Percentiles rank a stretch among this genome's conserved stretches.
Evolutionary conservation across 2,113 vertebrate genomes (phyloP).

Genomic region (Indicator indicator): DNA sequence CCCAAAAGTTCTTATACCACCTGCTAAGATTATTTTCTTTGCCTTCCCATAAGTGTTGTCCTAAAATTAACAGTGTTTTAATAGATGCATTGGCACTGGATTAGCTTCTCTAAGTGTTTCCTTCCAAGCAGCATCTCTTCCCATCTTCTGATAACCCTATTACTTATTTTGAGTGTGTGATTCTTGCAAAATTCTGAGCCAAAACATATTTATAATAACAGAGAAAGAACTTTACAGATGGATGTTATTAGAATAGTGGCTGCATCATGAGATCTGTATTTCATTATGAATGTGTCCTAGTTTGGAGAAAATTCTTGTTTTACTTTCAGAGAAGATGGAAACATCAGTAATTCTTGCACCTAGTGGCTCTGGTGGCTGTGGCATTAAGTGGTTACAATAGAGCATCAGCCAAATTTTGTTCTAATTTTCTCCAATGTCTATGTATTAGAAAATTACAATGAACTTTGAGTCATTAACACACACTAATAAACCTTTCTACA

Average conservation of each 20-base stretch:
- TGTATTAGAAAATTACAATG: neutral
- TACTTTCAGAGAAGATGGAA: neutral
- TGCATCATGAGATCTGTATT: neutral
- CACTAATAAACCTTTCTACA: neutral
- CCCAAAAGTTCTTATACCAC: neutral
- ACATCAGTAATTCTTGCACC: neutral
- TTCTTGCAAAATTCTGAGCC: neutral
- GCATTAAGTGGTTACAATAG: neutral
- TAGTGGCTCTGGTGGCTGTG: neutral
- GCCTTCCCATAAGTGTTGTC: neutral
- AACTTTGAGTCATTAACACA: neutral
- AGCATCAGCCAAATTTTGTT: neutral
- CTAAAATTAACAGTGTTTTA: constrained; percentile 19
- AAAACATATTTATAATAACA: neutral
- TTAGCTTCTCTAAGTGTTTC: neutral
- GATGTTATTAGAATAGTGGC: neutral
- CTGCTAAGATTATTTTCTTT: neutral
- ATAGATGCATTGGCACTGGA: neutral
- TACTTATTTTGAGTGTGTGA: constrained; percentile 31
- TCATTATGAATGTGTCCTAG: neutral
- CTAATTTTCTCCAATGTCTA: neutral
- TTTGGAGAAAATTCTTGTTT: neutral
- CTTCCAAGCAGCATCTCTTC: neutral
- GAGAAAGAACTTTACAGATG: constrained; percentile 1
- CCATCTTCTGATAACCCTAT: constrained; percentile 23